Evolutionary conservation across 2,797 vertebrate species (phyloP).

Genomic region (Natrix natrix): DNA sequence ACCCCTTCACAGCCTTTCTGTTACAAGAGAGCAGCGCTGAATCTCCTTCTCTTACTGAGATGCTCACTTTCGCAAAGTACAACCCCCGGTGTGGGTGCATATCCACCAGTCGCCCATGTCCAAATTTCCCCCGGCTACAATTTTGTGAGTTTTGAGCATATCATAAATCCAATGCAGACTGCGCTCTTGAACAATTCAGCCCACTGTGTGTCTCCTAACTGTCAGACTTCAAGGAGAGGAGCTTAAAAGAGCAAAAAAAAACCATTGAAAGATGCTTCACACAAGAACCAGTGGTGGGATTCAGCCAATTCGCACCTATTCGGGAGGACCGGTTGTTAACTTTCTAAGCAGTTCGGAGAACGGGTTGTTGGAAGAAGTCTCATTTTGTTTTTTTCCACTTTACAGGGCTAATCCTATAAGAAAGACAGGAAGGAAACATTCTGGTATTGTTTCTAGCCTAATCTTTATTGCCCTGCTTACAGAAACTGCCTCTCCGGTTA

Average conservation of each 20-base stretch:
- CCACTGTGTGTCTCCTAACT: neutral
- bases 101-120: neutral
- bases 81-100: neutral
- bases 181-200: neutral
- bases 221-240: neutral
- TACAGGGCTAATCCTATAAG: too few species aligned
- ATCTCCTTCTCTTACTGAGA: neutral
- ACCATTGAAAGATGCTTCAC: neutral
- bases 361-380: too few species aligned
- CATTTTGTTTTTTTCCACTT: too few species aligned
- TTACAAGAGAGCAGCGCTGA: neutral
- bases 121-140: neutral
- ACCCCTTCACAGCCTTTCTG: neutral
- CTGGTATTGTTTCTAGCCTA: too few species aligned
- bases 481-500: too few species aligned
- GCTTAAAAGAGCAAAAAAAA: neutral
- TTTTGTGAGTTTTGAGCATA: neutral
- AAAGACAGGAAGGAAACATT: too few species aligned
- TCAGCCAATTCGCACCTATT: too few species aligned
- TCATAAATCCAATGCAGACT: neutral
- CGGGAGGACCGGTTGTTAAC: too few species aligned
- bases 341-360: too few species aligned
- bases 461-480: too few species aligned
- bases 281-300: neutral
- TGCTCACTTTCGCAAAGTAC: neutral